Conservation (phyloP, 2,113 vertebrate species). For the Sylvietta virens region DNA sequence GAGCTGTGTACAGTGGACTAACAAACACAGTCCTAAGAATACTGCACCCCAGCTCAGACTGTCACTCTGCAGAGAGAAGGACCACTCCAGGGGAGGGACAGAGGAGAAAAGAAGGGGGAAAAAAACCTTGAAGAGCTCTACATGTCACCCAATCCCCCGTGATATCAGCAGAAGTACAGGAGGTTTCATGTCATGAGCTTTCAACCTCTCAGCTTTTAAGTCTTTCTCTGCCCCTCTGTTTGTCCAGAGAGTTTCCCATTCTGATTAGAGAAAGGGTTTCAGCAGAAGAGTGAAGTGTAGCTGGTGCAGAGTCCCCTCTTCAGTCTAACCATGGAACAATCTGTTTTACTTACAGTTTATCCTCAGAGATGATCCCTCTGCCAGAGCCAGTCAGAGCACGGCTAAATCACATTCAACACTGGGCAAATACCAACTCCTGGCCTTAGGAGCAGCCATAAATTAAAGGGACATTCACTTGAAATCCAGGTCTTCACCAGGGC, state of each 20-base stretch:
- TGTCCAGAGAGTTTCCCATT: neutral
- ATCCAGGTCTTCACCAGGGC: neutral
- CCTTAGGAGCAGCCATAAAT: neutral
- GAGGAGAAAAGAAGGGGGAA: accelerated
- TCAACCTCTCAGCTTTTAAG: neutral
- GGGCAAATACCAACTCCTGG: neutral
- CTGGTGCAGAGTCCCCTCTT: neutral
- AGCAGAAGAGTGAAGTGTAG: neutral
- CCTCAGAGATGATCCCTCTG: neutral
- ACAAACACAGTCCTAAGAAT: neutral
- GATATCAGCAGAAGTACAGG: neutral
- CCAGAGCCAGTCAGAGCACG: accelerated
- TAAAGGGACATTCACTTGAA: constrained; percentile 2
- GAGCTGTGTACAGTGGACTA: neutral
- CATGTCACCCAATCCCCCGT: neutral
- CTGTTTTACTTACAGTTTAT: constrained; percentile 7
- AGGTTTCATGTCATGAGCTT: neutral
- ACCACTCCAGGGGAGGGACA: neutral
- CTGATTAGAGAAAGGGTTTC: neutral
- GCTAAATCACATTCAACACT: neutral
- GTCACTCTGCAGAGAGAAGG: neutral
- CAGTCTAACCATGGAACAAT: neutral
- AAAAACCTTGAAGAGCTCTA: accelerated
- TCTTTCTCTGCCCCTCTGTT: neutral
- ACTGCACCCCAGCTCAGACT: neutral